These are phyloP conservation scores for Enteromius viviparus DNA, from an alignment of 2,797 vertebrate species.

Conservation along the genomic window DNA sequence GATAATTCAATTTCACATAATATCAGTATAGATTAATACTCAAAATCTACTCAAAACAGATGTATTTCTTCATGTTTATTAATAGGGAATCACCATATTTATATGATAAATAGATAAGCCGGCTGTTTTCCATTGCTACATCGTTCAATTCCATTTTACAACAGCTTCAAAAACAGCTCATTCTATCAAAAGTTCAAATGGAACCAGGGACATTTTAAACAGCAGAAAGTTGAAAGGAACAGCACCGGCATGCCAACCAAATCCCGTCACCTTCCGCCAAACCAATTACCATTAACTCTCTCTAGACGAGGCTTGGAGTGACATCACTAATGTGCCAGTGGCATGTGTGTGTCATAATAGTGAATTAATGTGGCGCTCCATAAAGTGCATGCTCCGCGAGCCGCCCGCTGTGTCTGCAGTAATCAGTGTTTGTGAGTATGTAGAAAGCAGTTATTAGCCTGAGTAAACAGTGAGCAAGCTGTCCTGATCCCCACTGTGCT, in stretches of 20 bases:
- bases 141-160: background rate
- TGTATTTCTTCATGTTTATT: background rate
- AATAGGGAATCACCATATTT: background rate
- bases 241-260: constrained; percentile 64
- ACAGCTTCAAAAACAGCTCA: background rate
- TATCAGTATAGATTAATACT: background rate
- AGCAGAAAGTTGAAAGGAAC: constrained; percentile 45
- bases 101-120: no score
- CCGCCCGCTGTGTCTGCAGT: constrained; percentile 66
- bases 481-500: constrained; percentile 59
- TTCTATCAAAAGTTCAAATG: background rate
- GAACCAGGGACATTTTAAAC: background rate
- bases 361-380: constrained; percentile 59
- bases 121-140: background rate
- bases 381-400: constrained; percentile 48
- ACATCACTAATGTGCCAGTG: constrained; percentile 57
- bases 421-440: constrained; percentile 71
- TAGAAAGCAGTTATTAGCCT: constrained; percentile 67
- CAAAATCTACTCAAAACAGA: background rate
- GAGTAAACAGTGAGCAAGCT: constrained; percentile 68
- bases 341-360: constrained; percentile 54
- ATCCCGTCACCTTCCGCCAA: constrained; percentile 61
- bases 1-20: background rate
- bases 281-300: constrained; percentile 55
- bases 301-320: constrained; percentile 54